These are phyloP conservation scores for Hyles euphorbiae DNA, from an alignment of 1,140 invertebrate species.

Conservation along the genomic window DNA sequence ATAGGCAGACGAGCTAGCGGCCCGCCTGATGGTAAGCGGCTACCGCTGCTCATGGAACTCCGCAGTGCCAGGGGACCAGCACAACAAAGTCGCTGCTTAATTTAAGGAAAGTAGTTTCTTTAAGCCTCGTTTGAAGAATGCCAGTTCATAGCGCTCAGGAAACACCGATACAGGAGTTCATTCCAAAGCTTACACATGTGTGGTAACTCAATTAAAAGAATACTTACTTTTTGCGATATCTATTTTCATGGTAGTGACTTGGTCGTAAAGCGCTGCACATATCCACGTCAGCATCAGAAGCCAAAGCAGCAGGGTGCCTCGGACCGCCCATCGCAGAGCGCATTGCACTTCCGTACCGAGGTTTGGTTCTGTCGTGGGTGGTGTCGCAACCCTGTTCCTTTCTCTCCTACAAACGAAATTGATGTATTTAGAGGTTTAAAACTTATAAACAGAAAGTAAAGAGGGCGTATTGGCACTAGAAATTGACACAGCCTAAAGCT, in stretches of 20 bases:
- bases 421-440: not conserved
- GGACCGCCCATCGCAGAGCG: slow-evolving; percentile 58
- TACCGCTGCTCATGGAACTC: no score
- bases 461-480: not conserved
- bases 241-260: slow-evolving; percentile 53
- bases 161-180: no score
- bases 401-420: slow-evolving; percentile 44
- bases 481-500: not conserved
- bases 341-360: slow-evolving; percentile 58
- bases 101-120: no score
- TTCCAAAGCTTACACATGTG: no score
- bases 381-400: slow-evolving; percentile 32
- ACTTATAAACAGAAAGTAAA: not conserved
- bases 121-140: no score
- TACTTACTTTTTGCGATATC: slow-evolving; percentile 55
- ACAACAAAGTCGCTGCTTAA: no score
- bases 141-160: no score
- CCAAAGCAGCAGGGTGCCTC: slow-evolving; percentile 58
- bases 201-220: not conserved
- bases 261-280: slow-evolving; percentile 61
- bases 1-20: no score
- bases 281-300: slow-evolving; percentile 66
- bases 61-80: no score
- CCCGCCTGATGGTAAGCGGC: no score
- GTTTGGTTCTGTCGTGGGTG: slow-evolving; percentile 42